Base-by-base conservation (phyloP, 2,113 vertebrate genomes). In the Monarcha castaneiventris region DNA sequence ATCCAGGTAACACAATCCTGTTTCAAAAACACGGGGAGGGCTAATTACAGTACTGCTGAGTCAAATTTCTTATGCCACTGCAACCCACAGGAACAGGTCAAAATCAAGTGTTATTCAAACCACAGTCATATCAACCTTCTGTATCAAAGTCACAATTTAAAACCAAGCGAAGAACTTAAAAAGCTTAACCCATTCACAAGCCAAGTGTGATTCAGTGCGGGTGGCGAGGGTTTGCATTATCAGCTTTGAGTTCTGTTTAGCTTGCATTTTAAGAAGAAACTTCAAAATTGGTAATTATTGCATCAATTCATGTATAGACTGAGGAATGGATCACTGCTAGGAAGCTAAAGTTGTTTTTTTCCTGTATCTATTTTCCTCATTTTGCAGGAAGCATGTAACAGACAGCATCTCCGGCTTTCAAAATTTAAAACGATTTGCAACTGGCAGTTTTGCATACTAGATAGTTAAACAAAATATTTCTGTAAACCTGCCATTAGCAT, bases 61-160 rank as follows among this genome's bases (percentile, higher is more conserved):
- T 98, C 98, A 98, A 98, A 98, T 98, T 98, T 98, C 98, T 97
- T 98, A 96, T 97, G 96, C 97, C 97, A 96, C 33, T 86, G 94
- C 97, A 98, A 97, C 97, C 97, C 98, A 97, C 97, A 98, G 97
- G 96, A 98, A 97, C 98, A 97, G 98, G 98, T 98, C 98, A 98
- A 98, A 98, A 98, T 98, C 98, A 98, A 97, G 97, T 97, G 98
- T 97, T 98, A 98, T 98, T 98, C 98, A 98, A 98, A 98, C 98
- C 97, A 98, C 98, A 97, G 97, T 96, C 96, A 84, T 97, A 98
- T 98, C 98, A 97, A 94, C 95, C 98, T 93, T 74, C 97, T 96
- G 64, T 98, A 98, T 98, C 98, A 97, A 98, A 98, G 97, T 97
- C 98, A 97, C 94, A 90, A 97, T 96, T 98, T 98, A 97, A 98